A percentile compares a stretch with the other conserved stretches of the same genome.
These are phyloP conservation scores for Campodea augens DNA, from an alignment of 1,140 invertebrate genomes.

Conservation along the genomic window DNA sequence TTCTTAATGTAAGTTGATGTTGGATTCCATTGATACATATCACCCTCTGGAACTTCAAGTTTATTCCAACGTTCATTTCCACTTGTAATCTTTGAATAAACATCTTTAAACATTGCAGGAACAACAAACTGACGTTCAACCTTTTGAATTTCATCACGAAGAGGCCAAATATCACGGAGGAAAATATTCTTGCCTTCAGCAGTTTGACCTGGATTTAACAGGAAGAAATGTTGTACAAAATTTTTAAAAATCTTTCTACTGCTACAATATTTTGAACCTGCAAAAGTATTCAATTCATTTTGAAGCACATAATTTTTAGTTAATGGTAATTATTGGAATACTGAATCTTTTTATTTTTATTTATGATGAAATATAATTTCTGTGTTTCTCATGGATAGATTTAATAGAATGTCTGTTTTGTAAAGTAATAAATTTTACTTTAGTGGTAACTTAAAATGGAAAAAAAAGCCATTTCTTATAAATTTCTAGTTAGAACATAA, in stretches of 20 bases:
- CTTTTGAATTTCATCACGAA: slow-evolving; percentile 66
- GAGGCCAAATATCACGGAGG: slow-evolving; percentile 89
- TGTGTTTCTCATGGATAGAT: too few species aligned
- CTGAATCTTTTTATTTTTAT: too few species aligned
- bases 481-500: too few species aligned
- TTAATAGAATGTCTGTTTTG: too few species aligned
- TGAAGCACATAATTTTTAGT: not conserved
- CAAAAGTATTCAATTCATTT: not conserved
- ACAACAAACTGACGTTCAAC: slow-evolving; percentile 81
- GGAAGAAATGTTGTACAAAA: slow-evolving; percentile 1
- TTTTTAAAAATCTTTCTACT: not conserved
- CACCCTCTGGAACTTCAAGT: slow-evolving; percentile 53
- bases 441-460: too few species aligned
- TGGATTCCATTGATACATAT: slow-evolving; percentile 81
- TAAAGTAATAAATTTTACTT: too few species aligned
- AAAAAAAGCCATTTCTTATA: too few species aligned
- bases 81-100: slow-evolving; percentile 69
- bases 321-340: too few species aligned
- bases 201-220: slow-evolving; percentile 33
- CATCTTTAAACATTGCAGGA: slow-evolving; percentile 93
- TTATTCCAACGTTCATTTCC: slow-evolving; percentile 75
- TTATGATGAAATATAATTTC: too few species aligned
- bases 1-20: slow-evolving; percentile 89
- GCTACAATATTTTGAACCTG: not conserved
- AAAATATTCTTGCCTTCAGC: slow-evolving; percentile 54